A percentile compares a stretch with the other conserved stretches of the same genome.
Evolutionary conservation across 2,113 vertebrate genomes (phyloP).

Genomic region (Grus americana): DNA sequence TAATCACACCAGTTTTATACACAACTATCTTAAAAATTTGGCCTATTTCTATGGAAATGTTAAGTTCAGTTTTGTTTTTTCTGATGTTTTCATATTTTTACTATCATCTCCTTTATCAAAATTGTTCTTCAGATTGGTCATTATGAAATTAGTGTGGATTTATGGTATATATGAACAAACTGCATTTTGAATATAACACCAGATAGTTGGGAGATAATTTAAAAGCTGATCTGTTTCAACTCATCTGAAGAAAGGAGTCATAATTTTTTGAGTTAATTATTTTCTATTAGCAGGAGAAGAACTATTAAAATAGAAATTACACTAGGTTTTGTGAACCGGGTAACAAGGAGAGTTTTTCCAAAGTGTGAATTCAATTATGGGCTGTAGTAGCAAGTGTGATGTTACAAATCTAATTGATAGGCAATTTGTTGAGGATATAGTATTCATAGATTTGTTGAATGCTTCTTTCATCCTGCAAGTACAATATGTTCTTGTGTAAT

Average conservation of each 20-base stretch:
- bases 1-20: background rate
- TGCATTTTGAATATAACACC: background rate
- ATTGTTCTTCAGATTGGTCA: background rate
- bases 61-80: background rate
- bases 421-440: background rate
- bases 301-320: background rate
- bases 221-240: background rate
- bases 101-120: background rate
- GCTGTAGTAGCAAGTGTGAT: conserved; percentile 3
- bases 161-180: background rate
- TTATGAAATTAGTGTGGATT: background rate
- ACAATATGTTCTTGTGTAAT: background rate
- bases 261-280: conserved; percentile 8
- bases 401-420: conserved; percentile 33
- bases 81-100: background rate
- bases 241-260: background rate
- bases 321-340: background rate
- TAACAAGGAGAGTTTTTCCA: background rate
- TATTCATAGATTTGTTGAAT: background rate
- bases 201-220: background rate
- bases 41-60: background rate
- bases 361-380: conserved; percentile 8
- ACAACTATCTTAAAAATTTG: background rate
- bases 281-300: background rate
- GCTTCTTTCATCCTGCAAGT: background rate